A percentile compares a stretch with the other conserved stretches of the same genome.
Conservation (phyloP, 2,113 vertebrate genomes). For the Gnathonemus echidnorhynchus region DNA sequence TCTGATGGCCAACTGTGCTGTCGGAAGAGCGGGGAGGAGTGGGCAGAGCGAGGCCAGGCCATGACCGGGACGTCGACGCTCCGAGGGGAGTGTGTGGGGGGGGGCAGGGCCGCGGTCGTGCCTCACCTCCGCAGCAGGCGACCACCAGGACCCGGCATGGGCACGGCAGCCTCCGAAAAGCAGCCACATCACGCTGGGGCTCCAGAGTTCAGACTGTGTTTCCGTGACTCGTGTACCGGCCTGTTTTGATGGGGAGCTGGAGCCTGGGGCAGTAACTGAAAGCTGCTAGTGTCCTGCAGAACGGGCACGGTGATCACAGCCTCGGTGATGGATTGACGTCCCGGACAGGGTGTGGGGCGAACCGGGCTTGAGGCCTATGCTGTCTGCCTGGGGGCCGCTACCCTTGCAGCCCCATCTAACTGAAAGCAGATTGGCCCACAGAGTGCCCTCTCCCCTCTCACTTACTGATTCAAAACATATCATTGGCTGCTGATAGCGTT, state of each 20-base stretch:
- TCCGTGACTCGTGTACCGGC: background rate
- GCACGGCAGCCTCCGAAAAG: background rate
- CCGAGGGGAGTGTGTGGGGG: background rate
- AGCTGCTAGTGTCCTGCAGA: background rate
- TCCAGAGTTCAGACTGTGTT: background rate
- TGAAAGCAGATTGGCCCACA: background rate
- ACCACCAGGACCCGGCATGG: background rate
- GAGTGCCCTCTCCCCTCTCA: background rate
- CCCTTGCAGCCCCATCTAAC: background rate
- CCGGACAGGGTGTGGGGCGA: background rate
- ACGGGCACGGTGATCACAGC: background rate
- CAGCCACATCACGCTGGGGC: background rate
- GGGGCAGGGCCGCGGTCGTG: background rate
- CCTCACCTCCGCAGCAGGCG: background rate
- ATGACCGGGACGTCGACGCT: background rate
- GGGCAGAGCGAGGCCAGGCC: background rate
- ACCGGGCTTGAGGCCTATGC: background rate
- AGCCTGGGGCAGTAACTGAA: background rate
- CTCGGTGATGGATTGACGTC: background rate
- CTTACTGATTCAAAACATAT: background rate
- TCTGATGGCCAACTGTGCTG: background rate
- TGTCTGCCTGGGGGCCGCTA: background rate
- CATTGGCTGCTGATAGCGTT: background rate
- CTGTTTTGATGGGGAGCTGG: background rate
- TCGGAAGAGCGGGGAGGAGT: background rate